A percentile compares a stretch with the other conserved stretches of the same genome.
Evolutionary conservation across 2,113 vertebrate species (phyloP).

Genomic region (Epinephelus lanceolatus): DNA sequence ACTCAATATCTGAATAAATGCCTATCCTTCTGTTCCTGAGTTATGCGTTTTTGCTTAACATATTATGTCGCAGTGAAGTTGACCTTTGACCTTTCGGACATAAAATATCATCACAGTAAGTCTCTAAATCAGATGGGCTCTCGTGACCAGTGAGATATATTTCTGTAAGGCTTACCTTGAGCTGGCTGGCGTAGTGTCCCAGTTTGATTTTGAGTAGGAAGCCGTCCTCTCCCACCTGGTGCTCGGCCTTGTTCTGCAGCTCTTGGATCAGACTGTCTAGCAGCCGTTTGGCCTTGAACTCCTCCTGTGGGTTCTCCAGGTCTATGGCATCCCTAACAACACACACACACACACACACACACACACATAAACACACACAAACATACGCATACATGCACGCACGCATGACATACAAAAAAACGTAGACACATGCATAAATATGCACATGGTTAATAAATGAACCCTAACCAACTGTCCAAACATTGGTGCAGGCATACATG

Average conservation of each 20-base stretch:
- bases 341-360: background rate
- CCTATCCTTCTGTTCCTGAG: no score
- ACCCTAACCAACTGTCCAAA: background rate
- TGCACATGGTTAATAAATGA: background rate
- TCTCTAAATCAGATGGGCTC: background rate
- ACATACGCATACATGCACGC: background rate
- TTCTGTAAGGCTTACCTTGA: constrained; percentile 85
- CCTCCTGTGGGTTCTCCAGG: constrained; percentile 95
- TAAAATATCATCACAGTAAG: background rate
- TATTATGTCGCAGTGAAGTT: no score
- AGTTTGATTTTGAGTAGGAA: constrained; percentile 98
- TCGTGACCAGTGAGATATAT: background rate
- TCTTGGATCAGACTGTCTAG: constrained; percentile 96
- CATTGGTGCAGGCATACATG: constrained; percentile 3
- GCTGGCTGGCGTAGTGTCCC: constrained; percentile 96
- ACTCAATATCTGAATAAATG: no score
- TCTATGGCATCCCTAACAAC: constrained; percentile 92
- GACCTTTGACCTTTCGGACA: no score
- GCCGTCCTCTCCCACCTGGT: constrained; percentile 96
- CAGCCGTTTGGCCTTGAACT: constrained; percentile 92
- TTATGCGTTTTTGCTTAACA: no score
- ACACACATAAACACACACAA: background rate
- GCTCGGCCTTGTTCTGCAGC: constrained; percentile 98
- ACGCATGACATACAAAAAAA: background rate
- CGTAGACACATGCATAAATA: background rate